These are phyloP conservation scores for Ormia ochracea DNA, from an alignment of 2,888 invertebrate genomes.

Conservation along the genomic window DNA sequence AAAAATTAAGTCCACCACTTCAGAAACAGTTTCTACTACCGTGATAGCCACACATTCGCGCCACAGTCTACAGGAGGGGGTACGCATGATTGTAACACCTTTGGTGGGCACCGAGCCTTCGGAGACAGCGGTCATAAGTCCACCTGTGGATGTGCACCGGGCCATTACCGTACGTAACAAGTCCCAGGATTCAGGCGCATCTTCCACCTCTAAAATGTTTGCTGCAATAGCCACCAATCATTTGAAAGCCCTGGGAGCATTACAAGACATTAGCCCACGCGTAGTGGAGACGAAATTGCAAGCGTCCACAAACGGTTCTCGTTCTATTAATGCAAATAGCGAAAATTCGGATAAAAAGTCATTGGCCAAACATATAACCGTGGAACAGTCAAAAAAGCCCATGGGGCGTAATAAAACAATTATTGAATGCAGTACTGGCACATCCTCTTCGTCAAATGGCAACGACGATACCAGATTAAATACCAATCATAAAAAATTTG, in stretches of 20 bases:
- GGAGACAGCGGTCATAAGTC: slow-evolving; percentile 75
- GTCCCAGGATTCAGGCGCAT: slow-evolving; percentile 71
- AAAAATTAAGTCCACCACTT: slow-evolving; percentile 66
- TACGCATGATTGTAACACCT: slow-evolving; percentile 80
- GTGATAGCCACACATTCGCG: slow-evolving; percentile 76
- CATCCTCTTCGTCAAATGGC: slow-evolving; percentile 74
- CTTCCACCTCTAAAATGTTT: slow-evolving; percentile 75
- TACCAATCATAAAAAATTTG: slow-evolving; percentile 65
- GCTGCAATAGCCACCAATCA: slow-evolving; percentile 76
- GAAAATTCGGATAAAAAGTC: slow-evolving; percentile 59
- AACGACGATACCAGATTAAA: slow-evolving; percentile 70
- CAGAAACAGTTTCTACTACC: slow-evolving; percentile 71
- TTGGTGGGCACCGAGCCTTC: slow-evolving; percentile 76
- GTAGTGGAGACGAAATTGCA: slow-evolving; percentile 55
- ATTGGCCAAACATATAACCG: slow-evolving; percentile 45
- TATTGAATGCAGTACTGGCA: slow-evolving; percentile 78
- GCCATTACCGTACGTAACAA: slow-evolving; percentile 75
- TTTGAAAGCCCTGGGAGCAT: slow-evolving; percentile 74
- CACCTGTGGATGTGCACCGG: slow-evolving; percentile 76
- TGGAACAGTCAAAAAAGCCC: slow-evolving; percentile 74
- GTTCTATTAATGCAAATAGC: slow-evolving; percentile 66
- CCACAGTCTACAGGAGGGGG: slow-evolving; percentile 81
- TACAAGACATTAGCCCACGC: slow-evolving; percentile 71
- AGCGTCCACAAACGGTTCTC: slow-evolving; percentile 66
- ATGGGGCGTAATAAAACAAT: slow-evolving; percentile 82